Base-by-base conservation (phyloP, 2,888 invertebrate genomes). In the Margaritifera margaritifera region DNA sequence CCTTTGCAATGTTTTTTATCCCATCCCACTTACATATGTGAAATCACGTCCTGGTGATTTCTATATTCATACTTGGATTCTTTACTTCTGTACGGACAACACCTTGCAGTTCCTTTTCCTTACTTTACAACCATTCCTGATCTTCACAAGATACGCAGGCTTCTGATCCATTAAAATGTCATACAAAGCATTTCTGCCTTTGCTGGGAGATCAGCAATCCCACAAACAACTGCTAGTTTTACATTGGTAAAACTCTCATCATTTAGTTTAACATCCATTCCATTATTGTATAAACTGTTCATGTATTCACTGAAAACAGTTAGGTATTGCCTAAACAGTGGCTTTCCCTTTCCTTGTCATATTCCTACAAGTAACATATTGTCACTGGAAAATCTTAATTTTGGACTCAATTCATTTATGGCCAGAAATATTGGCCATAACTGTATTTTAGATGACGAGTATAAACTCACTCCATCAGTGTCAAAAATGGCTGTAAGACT, bases 101-200 rank as follows among this genome's bases (percentile, higher is more conserved):
- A 70, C 56, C n/a, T 50, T 55, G 74, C 65, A 55, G 27, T 20
- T 56, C 68, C 71, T 68, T 66, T 70, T 20, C 68, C 71, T 67
- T 74, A 67, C 24, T 65, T 62, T 2, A 73, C 73, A 6, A 31
- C 52, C 22, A 53, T 51, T 19, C 79, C 79, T 54, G 75, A 25
- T 78, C 77, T 62, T 80, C 79, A 71, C 77, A 80, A 0, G 71
- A 68, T 4, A 74, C 72, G 54, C 79, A 80, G 15, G 71, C 74
- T 25, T 73, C 20, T 51, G 42, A 4, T 4, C 79, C 79, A 78
- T 80, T 80, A 65, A 52, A 70, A 4, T 20, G 74, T 69, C 79
- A 80, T 80, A 56, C 79, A 79, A 25, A 80, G 51, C 2, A 73
- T 60, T 19, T 54, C 62, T 52, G 76, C 78, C 62, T 78, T 80